Percentiles rank a stretch among this genome's conserved stretches.
Conservation (phyloP, 2,888 invertebrate species). For the Ypsolopha sequella region DNA sequence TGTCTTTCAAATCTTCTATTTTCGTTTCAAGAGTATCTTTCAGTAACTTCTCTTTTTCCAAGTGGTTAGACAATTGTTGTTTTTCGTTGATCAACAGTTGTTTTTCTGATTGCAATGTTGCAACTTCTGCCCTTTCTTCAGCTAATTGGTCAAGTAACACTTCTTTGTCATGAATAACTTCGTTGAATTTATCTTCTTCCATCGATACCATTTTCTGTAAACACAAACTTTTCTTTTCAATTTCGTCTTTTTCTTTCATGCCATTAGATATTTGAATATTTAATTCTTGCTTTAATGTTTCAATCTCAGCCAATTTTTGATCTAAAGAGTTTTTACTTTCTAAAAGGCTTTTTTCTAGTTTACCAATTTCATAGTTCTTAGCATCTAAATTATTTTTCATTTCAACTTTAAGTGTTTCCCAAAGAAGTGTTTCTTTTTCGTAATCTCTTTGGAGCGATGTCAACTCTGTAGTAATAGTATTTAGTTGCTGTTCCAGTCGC, state of each 20-base stretch:
- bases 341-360: constrained; percentile 9
- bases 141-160: neutral
- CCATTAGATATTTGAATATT: neutral
- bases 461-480: constrained; percentile 17
- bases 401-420: constrained; percentile 25
- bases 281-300: constrained; percentile 1
- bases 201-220: neutral
- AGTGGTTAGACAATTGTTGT: constrained; percentile 7
- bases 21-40: constrained; percentile 14
- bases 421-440: constrained; percentile 22
- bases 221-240: neutral
- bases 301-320: neutral
- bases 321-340: constrained; percentile 2
- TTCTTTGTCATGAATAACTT: constrained; percentile 1
- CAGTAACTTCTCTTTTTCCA: constrained; percentile 6
- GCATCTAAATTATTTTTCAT: constrained; percentile 17
- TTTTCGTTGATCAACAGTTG: constrained; percentile 14
- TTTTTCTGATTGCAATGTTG: constrained; percentile 17
- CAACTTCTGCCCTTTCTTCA: constrained; percentile 10
- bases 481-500: constrained; percentile 25
- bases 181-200: neutral
- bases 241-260: neutral
- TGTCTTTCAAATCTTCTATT: constrained; percentile 13
- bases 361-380: constrained; percentile 19
- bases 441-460: constrained; percentile 23